Base-by-base conservation (phyloP, 2,888 invertebrate genomes). In the Epinotia demarniana region DNA sequence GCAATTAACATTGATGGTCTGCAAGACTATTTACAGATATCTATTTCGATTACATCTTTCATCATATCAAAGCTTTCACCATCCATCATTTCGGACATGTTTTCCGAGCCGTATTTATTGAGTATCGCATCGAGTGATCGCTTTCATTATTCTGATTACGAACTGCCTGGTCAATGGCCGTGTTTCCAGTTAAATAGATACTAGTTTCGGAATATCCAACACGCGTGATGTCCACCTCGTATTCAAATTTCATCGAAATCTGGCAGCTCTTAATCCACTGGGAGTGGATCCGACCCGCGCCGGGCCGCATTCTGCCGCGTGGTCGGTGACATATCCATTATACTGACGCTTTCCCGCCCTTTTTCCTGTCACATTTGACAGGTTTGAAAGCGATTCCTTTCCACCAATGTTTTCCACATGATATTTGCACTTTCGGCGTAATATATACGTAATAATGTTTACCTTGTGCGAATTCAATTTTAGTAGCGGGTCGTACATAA, bases 311-410 rank as follows among this genome's bases (percentile, higher is more conserved):
- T 89, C 87, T 87, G 85, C 87, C 87, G 87, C 89, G 88, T 87
- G 93, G 92, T 86, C 89, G 89, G 88, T 93, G 93, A 94, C 93
- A 93, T 92, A 92, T 94, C 93, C 93, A 94, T 93, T 94, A 93
- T 89, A 89, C 88, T 89, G 93, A 91, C 92, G 90, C 90, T 92
- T 92, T 90, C 85, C 91, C 92, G 91, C 92, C 93, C 92, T 92
- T 92, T 94, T 93, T 90, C 88, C 91, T 91, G 92, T 92, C 93
- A 91, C 87, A 84, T 93, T 91, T 94, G 93, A 93, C 93, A 93
- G 90, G 85, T 93, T 92, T 90, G 91, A 92, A 92, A 92, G 89
- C 89, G 88, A 91, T 92, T 92, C 91, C 90, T 90, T 89, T 87
- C 88, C 86, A 83, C 86, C 89, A 89, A 89, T 90, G 90, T 92